Base-by-base conservation (phyloP, 1,140 invertebrate species). In the Macrostomum lignano region DNA sequence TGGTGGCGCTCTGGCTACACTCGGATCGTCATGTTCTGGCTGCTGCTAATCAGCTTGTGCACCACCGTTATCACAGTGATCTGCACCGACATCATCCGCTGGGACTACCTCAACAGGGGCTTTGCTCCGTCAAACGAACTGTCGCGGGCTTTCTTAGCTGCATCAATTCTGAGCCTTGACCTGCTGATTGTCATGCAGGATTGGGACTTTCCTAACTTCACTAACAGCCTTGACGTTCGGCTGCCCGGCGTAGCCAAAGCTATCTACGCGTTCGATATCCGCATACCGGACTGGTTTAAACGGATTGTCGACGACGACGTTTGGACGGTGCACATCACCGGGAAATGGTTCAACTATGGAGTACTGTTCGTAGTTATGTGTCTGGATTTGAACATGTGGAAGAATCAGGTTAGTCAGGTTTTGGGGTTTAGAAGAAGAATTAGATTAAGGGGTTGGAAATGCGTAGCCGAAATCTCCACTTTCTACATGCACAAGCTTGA, bases 391-490 rank as follows among this genome's bases (percentile, higher is more conserved):
- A 66, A 65, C 46, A 66, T 65, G 63, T 66, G 63, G 64, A 65
- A 65, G 43, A 66, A 65, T 44, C 63, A 66, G 46, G 61, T 65
- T n/a, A n/a, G n/a, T n/a, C n/a, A n/a, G n/a, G n/a, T n/a, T n/a
- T n/a, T n/a, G n/a, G n/a, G n/a, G n/a, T n/a, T n/a, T n/a, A n/a
- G n/a, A n/a, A n/a, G n/a, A n/a, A n/a, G n/a, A n/a, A n/a, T n/a
- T n/a, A n/a, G n/a, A n/a, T n/a, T n/a, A n/a, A n/a, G n/a, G n/a
- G n/a, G n/a, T n/a, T n/a, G n/a, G n/a, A n/a, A n/a, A n/a, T n/a
- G n/a, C n/a, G n/a, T n/a, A n/a, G n/a, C n/a, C n/a, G n/a, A n/a
- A n/a, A n/a, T n/a, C n/a, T n/a, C n/a, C n/a, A n/a, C n/a, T n/a
- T n/a, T n/a, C n/a, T n/a, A n/a, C n/a, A n/a, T n/a, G n/a, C n/a